phyloP scores from a whole-genome alignment of 2,888 invertebrate species.

The Troides oblongomaculatus region DNA sequence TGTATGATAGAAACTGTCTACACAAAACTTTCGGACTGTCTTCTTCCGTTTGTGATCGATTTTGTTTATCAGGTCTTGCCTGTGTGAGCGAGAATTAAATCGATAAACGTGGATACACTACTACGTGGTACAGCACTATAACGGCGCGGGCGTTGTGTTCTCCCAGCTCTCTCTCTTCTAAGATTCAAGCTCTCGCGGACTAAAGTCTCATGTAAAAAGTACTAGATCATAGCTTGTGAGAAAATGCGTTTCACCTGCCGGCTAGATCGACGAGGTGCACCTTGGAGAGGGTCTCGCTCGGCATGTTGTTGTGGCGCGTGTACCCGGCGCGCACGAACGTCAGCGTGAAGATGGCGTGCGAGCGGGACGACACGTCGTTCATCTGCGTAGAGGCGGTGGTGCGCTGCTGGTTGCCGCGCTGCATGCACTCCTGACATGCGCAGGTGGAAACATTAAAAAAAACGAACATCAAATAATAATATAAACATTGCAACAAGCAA shows the following conservation, averaged over 20 bases:
- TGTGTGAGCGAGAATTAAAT: too few relatives aligned
- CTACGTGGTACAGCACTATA: too few relatives aligned
- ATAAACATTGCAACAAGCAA: too few relatives aligned
- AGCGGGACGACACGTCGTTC: slow-evolving; percentile 95
- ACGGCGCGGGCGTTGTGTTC: too few relatives aligned
- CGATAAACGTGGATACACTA: too few relatives aligned
- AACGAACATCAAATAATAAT: too few relatives aligned
- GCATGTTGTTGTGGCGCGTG: slow-evolving; percentile 88
- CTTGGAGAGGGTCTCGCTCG: slow-evolving; percentile 93
- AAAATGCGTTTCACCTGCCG: slow-evolving; percentile 82
- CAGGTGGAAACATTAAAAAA: background rate
- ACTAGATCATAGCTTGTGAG: slow-evolving; percentile 10
- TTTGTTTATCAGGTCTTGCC: too few relatives aligned
- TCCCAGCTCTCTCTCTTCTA: too few relatives aligned
- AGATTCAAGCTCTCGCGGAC: too few relatives aligned
- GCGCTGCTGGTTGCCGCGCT: slow-evolving; percentile 88
- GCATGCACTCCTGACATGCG: slow-evolving; percentile 83
- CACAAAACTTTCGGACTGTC: too few relatives aligned
- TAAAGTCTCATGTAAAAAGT: background rate
- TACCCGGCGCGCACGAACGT: slow-evolving; percentile 93
- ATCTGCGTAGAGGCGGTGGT: slow-evolving; percentile 94
- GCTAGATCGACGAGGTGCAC: slow-evolving; percentile 94
- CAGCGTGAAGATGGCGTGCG: slow-evolving; percentile 95
- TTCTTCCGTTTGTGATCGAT: too few relatives aligned
- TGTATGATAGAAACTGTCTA: too few relatives aligned